Evolutionary conservation across 2,113 vertebrate genomes (phyloP), one percentile per base, ranked within the genome.

Genomic region (Pyxicephalus adspersus): DNA sequence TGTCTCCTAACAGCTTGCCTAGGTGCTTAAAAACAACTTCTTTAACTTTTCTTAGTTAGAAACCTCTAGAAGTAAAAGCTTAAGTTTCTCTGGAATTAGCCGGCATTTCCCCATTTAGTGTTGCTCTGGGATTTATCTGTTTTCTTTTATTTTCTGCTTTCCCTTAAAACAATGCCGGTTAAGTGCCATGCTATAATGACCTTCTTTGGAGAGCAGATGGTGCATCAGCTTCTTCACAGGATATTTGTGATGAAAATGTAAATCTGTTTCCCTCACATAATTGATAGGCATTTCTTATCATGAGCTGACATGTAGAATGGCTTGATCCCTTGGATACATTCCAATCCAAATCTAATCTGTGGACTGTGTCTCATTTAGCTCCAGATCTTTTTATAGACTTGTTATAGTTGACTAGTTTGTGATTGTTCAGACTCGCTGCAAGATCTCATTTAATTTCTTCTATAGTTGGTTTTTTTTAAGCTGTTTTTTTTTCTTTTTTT

Each of bases 241-340:
- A 81, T 71, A 74, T 81, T 75, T 81, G 80, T 75, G 80, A 81
- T 81, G 80, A 75, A 81, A 81, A 81, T 81, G 80, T 74, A 81
- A 81, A 81, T 81, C 61, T 81, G 71, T 65, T 81, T 75, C 29
- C 31, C 60, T 74, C 70, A 65, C 31, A 75, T 81, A 81, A 81
- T 75, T 81, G 80, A 81, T 81, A 74, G 80, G 51, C 57, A 75
- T 64, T 81, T 66, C 80, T 81, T 81, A 81, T 81, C 80, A 57
- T 73, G 80, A 75, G 60, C 54, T 52, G 54, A 26, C 77, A 68
- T 79, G 77, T 67, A 51, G 77, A 58, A 79, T 57, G 67, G 76
- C 63, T 66, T 55, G 70, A 65, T 66, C 50, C 31, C 57, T 26
- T 74, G 80, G 80, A 81, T 75, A 31, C 13, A 66, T 74, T 81